Evolutionary conservation across 2,797 vertebrate genomes (phyloP), one percentile per base, ranked within the genome.

Genomic region (Crypturellus tataupa): DNA sequence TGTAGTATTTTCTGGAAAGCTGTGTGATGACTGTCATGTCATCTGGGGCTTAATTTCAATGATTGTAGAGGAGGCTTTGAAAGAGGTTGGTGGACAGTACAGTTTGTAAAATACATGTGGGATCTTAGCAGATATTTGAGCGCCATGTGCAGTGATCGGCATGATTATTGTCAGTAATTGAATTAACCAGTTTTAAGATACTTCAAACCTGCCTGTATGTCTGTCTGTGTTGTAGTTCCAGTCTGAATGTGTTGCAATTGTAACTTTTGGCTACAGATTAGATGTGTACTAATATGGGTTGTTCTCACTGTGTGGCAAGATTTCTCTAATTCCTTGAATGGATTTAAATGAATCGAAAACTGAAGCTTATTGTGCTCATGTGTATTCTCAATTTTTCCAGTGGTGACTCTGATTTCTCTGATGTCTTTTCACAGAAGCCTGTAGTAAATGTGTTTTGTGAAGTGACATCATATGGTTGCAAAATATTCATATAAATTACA

Each of bases 261-360:
- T 37, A 29, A 37, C 81, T 90, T 90, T 80, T 78, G 69, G 62
- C 81, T 44, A 14, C 27, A 60, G 40, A 49, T 67, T 56, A 60
- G 78, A 68, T 23, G 20, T 76, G 44, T 88, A 35, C 49, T 71
- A 71, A 68, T 33, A 44, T 1, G 82, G 47, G 9, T 63, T 68
- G 12, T 69, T 86, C 75, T 85, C 60, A 71, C 71, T 68, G 53
- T 6, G 33, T 62, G 81, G 79, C 47, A 80, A 81, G 64, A 65
- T 92, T 86, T 95, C 62, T 90, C 51, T 80, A 90, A 63, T 88
- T 90, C 78, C 78, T 73, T 58, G 56, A 70, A 67, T 75, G 37
- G 71, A 71, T 85, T 91, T 73, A 69, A 91, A 82, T 77, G 40
- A 87, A 62, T 75, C 64, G 88, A 80, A 88, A 62, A 33, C 51